Evolutionary conservation across 2,888 invertebrate genomes (phyloP).

Genomic region (Eupithecia dodoneata): DNA sequence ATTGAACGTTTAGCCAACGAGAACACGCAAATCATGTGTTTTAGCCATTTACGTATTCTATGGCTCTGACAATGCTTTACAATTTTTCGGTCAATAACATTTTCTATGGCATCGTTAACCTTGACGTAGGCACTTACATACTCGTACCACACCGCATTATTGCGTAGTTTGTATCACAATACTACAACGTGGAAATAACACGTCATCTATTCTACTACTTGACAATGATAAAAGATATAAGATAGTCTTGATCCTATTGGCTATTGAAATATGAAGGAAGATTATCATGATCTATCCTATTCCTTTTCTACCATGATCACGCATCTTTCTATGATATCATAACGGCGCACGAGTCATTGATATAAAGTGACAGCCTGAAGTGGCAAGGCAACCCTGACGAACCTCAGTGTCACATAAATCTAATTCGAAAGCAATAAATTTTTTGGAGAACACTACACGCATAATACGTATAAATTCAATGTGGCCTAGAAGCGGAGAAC

Average conservation of each 20-base stretch:
- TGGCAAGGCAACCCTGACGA: not conserved
- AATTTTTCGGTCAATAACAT: conserved; percentile 28
- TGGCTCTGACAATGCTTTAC: conserved; percentile 14
- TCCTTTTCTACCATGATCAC: not conserved
- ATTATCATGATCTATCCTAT: not conserved
- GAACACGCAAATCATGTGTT: conserved; percentile 11
- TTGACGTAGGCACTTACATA: conserved; percentile 35
- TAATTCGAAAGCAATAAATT: not conserved
- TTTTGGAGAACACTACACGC: not conserved
- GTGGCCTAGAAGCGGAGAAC: not conserved
- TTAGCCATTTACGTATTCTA: conserved; percentile 7
- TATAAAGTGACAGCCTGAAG: not conserved
- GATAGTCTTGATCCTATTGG: not conserved
- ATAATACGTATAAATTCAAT: not conserved
- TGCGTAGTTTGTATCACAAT: conserved; percentile 53
- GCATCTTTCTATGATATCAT: not conserved
- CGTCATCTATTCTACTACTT: conserved; percentile 6
- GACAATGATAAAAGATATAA: not conserved
- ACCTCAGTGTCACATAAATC: not conserved
- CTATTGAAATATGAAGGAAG: not conserved
- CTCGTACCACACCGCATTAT: conserved; percentile 45
- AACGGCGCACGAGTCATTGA: not conserved
- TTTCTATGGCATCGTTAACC: conserved; percentile 38
- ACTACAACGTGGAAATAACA: conserved; percentile 13
- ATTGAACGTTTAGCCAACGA: not conserved